Evolutionary conservation across 1,140 invertebrate genomes (phyloP).

Genomic region (Macrostomum lignano): DNA sequence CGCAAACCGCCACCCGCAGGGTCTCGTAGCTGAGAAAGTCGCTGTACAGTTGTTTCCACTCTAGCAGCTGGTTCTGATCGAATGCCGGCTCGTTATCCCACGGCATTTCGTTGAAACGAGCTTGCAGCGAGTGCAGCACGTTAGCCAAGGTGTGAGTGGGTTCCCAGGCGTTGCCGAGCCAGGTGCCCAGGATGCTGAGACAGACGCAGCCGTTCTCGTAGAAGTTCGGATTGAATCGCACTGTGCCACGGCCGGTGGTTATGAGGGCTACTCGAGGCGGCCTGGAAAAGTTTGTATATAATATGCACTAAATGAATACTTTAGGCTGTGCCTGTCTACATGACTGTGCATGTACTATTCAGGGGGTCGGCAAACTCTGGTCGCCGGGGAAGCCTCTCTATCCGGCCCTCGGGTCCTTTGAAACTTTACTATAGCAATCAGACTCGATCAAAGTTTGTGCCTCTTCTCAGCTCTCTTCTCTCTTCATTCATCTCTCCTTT

Average conservation of each 20-base stretch:
- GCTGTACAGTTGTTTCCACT: constrained; percentile 30
- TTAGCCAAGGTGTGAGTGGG: constrained; percentile 33
- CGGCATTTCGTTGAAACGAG: constrained; percentile 34
- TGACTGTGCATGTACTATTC: too few relatives aligned
- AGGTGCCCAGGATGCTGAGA: constrained; percentile 73
- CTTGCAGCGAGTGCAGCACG: constrained; percentile 35
- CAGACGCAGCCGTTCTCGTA: constrained; percentile 91
- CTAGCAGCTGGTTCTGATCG: constrained; percentile 27
- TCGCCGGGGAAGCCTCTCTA: too few relatives aligned
- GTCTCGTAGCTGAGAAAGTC: constrained; percentile 34
- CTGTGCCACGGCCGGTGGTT: constrained; percentile 65
- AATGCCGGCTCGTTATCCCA: constrained; percentile 37
- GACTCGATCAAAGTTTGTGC: too few relatives aligned
- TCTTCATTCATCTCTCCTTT: too few relatives aligned
- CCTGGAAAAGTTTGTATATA: too few relatives aligned
- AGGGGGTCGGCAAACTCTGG: too few relatives aligned
- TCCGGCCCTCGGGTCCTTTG: too few relatives aligned
- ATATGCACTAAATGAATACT: too few relatives aligned
- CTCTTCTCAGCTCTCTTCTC: too few relatives aligned
- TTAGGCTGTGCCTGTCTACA: too few relatives aligned
- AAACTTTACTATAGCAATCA: too few relatives aligned
- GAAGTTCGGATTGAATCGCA: constrained; percentile 82
- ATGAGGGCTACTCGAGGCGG: constrained; percentile 53
- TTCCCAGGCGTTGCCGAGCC: constrained; percentile 41
- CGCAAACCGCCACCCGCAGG: constrained; percentile 32